These are phyloP conservation scores for Steromphala cineraria DNA, from an alignment of 2,888 invertebrate species.

Conservation along the genomic window DNA sequence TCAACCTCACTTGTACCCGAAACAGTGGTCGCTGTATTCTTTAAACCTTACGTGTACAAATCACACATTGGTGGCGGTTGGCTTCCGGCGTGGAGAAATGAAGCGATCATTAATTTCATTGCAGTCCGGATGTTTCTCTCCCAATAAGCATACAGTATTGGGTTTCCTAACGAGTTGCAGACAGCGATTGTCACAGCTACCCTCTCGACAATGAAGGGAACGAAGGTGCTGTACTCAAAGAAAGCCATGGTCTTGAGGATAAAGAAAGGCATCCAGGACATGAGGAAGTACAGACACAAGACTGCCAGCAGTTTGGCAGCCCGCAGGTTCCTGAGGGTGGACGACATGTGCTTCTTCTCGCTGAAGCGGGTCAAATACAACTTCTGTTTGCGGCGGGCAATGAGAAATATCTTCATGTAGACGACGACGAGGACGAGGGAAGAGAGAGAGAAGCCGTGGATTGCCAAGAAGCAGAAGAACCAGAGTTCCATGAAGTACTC, in stretches of 20 bases:
- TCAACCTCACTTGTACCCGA: too few relatives aligned
- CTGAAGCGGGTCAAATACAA: background rate
- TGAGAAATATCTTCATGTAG: conserved; percentile 8
- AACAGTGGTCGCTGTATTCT: too few relatives aligned
- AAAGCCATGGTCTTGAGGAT: background rate
- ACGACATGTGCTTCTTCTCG: background rate
- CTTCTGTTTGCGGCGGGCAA: background rate
- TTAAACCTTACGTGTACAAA: background rate
- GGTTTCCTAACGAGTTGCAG: conserved; percentile 11
- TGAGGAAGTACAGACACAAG: background rate
- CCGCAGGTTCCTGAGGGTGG: background rate
- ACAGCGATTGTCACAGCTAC: background rate
- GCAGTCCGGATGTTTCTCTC: conserved; percentile 4
- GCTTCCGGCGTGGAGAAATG: too few relatives aligned
- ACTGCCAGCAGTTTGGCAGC: background rate
- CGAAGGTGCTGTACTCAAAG: background rate
- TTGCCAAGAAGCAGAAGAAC: background rate
- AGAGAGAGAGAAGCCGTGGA: background rate
- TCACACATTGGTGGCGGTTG: background rate
- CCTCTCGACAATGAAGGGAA: background rate
- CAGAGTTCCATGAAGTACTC: conserved; percentile 7
- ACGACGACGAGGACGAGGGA: background rate
- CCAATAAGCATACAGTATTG: background rate
- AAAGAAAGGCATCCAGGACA: conserved; percentile 19
- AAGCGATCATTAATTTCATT: background rate